A percentile compares a stretch with the other conserved stretches of the same genome.
Conservation (phyloP, 2,113 vertebrate species). For the Marmota monax region DNA sequence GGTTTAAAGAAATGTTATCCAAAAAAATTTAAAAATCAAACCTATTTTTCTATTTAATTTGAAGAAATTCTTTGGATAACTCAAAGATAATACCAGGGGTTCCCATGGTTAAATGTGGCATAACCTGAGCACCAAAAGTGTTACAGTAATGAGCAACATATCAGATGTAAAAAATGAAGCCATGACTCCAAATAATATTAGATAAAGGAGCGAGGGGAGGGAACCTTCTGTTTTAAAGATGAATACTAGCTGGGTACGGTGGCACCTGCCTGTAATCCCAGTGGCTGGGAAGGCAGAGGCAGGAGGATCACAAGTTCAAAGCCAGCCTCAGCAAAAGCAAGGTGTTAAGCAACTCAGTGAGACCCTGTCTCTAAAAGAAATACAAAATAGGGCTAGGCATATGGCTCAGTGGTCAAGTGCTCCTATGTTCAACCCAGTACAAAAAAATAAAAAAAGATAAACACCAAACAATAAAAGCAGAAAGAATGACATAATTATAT, state of each 20-base stretch:
- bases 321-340: no score
- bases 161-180: neutral
- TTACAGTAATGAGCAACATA: neutral
- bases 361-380: no score
- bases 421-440: no score
- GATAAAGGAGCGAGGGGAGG: neutral
- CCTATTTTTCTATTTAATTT: neutral
- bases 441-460: no score
- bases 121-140: neutral
- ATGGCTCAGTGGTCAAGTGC: no score
- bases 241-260: neutral
- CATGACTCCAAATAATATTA: neutral
- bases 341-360: no score
- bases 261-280: no score
- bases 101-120: neutral
- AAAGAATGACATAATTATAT: neutral
- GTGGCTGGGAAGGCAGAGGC: no score
- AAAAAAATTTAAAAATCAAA: slow-evolving; percentile 40
- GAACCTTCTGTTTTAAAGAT: neutral
- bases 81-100: neutral
- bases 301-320: no score
- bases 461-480: neutral
- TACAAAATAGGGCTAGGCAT: no score
- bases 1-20: neutral
- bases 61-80: neutral